Evolutionary conservation across 2,888 invertebrate species (phyloP).

Genomic region (Sialis lutaria): DNA sequence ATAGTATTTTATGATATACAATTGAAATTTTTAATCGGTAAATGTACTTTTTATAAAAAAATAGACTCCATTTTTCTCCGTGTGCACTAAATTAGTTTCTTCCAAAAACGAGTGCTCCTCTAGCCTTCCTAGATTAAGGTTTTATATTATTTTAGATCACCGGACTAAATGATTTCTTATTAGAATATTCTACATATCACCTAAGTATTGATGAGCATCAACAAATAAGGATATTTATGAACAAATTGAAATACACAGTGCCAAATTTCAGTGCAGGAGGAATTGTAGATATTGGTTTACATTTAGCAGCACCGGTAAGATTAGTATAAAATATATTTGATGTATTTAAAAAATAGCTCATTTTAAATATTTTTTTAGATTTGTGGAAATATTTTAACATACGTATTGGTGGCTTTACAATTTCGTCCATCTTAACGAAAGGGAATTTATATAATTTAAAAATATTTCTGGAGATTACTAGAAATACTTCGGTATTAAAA

Average conservation of each 20-base stretch:
- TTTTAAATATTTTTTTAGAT: conserved; percentile 18
- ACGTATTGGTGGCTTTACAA: conserved; percentile 24
- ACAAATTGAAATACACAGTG: conserved; percentile 21
- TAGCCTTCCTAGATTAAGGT: no score
- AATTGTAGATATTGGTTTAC: conserved; percentile 22
- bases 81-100: no score
- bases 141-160: conserved; percentile 17
- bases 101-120: no score
- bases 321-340: neutral
- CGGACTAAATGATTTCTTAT: conserved; percentile 19
- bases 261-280: conserved; percentile 21
- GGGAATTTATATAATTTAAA: no score
- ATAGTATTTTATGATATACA: no score
- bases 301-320: conserved; percentile 23
- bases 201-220: conserved; percentile 20
- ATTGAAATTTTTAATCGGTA: no score
- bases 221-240: conserved; percentile 23
- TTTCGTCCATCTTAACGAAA: conserved; percentile 10
- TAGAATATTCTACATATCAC: conserved; percentile 22
- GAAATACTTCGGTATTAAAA: no score
- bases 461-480: no score
- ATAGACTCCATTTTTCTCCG: no score
- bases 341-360: neutral
- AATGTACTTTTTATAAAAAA: no score
- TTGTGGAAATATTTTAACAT: conserved; percentile 23